phyloP scores from a whole-genome alignment of 2,797 vertebrate genomes.

The Pseudotriccus pelzelni region DNA sequence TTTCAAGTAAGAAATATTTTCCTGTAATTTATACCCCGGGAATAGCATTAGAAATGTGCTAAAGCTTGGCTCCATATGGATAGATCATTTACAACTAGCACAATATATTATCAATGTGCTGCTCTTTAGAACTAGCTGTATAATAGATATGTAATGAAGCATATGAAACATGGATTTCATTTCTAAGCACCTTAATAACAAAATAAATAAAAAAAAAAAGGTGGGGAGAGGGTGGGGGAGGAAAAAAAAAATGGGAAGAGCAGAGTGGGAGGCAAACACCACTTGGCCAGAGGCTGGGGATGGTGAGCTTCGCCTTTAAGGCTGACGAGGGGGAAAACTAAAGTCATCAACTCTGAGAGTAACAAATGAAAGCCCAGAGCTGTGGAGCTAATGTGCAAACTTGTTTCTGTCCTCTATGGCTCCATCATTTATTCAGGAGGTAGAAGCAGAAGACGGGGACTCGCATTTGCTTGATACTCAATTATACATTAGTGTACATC shows the following conservation, averaged over 20 bases:
- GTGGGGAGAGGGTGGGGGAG: fast-evolving
- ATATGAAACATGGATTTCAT: constrained; percentile 77
- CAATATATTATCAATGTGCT: constrained; percentile 78
- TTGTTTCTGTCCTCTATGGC: constrained; percentile 99
- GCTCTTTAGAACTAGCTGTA: constrained; percentile 77
- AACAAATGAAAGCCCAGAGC: constrained; percentile 89
- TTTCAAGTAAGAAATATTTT: constrained; percentile 70
- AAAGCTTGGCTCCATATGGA: constrained; percentile 75
- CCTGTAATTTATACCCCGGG: constrained; percentile 73
- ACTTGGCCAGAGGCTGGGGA: constrained; percentile 45
- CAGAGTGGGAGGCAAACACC: background rate
- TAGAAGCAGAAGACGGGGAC: constrained; percentile 98
- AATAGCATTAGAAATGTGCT: constrained; percentile 74
- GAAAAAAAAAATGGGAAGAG: background rate
- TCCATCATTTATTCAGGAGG: constrained; percentile 99
- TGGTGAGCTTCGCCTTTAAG: constrained; percentile 81
- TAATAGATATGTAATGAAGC: constrained; percentile 80
- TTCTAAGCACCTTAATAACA: constrained; percentile 68
- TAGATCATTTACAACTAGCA: constrained; percentile 79
- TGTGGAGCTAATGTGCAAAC: constrained; percentile 97
- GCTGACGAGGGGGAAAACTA: constrained; percentile 78
- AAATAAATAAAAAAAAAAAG: background rate
- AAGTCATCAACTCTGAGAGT: constrained; percentile 83
- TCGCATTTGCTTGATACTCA: constrained; percentile 99
- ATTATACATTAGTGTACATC: constrained; percentile 99